Percentiles rank a stretch among this genome's conserved stretches.
These are phyloP conservation scores for Pachypeltis micranthus DNA, from an alignment of 1,140 invertebrate species.

Conservation along the genomic window DNA sequence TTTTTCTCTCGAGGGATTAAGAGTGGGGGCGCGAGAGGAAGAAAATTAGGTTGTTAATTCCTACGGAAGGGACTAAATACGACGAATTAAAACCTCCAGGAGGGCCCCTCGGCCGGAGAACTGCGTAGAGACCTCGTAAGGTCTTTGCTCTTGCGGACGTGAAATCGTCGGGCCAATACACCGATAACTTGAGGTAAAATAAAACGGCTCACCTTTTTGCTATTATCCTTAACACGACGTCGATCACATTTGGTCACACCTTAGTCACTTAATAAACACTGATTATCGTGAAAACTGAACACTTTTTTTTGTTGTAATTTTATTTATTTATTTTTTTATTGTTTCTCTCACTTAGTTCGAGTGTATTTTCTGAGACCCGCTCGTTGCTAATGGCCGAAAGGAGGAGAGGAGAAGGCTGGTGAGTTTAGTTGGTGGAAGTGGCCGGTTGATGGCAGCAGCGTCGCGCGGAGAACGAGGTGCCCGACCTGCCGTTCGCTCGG, in stretches of 20 bases:
- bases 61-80: no score
- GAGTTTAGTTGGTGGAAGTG: background rate
- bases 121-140: slow-evolving; percentile 2
- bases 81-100: no score
- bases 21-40: no score
- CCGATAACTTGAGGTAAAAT: no score
- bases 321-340: no score
- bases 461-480: background rate
- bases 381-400: background rate
- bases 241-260: background rate
- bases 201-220: background rate
- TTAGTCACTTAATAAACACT: no score
- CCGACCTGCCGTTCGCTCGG: background rate
- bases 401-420: background rate
- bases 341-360: background rate
- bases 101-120: no score
- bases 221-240: background rate
- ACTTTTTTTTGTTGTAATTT: no score
- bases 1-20: no score
- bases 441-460: background rate
- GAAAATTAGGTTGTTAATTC: no score
- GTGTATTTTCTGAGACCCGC: background rate
- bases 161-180: background rate
- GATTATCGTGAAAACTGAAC: no score
- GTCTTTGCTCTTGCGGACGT: background rate